Evolutionary conservation across 2,113 vertebrate species (phyloP).

Genomic region (Menura novaehollandiae): DNA sequence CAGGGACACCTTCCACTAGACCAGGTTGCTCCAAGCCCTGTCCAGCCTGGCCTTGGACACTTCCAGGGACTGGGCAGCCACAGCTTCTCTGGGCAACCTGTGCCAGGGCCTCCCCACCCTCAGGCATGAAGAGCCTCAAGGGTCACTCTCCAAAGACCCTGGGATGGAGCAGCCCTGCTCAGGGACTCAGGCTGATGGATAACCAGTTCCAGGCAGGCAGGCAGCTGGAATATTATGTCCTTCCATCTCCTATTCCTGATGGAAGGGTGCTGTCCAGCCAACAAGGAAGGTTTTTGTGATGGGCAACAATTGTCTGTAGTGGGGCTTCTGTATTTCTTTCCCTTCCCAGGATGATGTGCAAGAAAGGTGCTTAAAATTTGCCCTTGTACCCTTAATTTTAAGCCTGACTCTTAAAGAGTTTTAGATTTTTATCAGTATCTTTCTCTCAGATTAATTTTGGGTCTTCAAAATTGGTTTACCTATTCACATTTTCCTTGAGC

Average conservation of each 20-base stretch:
- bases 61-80: not conserved
- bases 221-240: not conserved
- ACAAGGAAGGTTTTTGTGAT: not conserved
- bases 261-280: not conserved
- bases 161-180: not conserved
- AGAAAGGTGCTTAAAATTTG: not conserved
- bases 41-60: not conserved
- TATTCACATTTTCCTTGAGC: not conserved
- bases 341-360: not conserved
- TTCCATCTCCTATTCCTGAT: not conserved
- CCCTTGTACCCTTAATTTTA: not conserved
- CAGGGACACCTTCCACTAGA: fast-evolving
- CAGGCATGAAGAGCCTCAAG: fast-evolving
- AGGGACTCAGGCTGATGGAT: not conserved
- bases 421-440: not conserved
- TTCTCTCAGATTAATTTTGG: not conserved
- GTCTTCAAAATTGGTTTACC: not conserved
- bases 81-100: not conserved
- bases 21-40: fast-evolving
- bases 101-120: fast-evolving
- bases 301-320: not conserved
- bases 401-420: fast-evolving
- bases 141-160: not conserved
- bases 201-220: not conserved
- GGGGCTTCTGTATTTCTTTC: not conserved